A percentile compares a stretch with the other conserved stretches of the same genome.
Evolutionary conservation across 2,113 vertebrate species (phyloP).

Genomic region (Oxyruncus cristatus): DNA sequence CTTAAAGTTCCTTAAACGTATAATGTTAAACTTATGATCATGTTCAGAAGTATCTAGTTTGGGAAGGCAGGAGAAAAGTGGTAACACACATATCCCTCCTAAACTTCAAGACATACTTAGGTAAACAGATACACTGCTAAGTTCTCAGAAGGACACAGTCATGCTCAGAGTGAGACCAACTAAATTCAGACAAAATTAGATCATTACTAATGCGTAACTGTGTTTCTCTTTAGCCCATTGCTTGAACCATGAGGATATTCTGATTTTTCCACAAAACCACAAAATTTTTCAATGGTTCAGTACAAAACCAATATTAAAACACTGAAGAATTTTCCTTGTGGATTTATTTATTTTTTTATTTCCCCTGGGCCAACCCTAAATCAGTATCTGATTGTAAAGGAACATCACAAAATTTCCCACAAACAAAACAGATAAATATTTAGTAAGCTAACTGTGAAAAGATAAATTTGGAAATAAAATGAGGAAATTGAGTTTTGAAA

Average conservation of each 20-base stretch:
- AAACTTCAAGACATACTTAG: neutral
- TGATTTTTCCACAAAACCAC: neutral
- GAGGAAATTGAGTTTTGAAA: neutral
- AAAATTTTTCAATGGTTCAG: neutral
- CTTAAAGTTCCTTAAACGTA: neutral
- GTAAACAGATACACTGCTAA: neutral
- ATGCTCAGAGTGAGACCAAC: neutral
- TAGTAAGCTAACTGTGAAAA: neutral
- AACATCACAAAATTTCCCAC: fast-evolving
- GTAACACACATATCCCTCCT: neutral
- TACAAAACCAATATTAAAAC: neutral
- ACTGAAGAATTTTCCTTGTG: neutral
- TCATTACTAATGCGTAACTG: neutral
- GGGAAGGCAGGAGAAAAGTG: neutral
- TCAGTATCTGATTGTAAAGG: neutral
- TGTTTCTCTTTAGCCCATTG: neutral
- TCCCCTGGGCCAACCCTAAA: neutral
- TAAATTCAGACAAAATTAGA: neutral
- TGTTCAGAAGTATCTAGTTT: neutral
- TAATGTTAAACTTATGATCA: neutral
- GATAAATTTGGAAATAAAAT: neutral
- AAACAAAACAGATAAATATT: neutral
- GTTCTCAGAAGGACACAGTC: neutral
- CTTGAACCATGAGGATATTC: neutral
- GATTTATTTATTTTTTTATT: neutral